phyloP scores from a whole-genome alignment of 2,888 invertebrate genomes.

The Teleiodes luculella region DNA sequence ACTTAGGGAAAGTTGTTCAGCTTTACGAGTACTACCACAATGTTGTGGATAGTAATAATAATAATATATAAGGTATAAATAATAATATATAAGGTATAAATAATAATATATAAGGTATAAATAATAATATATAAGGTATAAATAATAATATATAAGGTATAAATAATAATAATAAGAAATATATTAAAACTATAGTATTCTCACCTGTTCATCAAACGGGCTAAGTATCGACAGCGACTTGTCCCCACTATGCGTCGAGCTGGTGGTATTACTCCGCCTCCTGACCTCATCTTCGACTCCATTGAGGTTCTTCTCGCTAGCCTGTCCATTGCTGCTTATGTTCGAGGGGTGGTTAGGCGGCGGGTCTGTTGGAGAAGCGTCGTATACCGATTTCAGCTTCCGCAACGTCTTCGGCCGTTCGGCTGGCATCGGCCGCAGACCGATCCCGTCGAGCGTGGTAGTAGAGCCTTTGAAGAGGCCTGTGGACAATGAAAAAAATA shows the following conservation, averaged over 20 bases:
- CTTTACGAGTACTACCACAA: too few species aligned
- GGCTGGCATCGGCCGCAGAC: slow-evolving; percentile 79
- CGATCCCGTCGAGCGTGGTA: slow-evolving; percentile 81
- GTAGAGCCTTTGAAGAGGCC: slow-evolving; percentile 91
- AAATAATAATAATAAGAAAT: too few species aligned
- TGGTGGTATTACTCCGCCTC: slow-evolving; percentile 63
- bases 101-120: too few species aligned
- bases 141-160: too few species aligned
- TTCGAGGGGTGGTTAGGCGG: slow-evolving; percentile 41
- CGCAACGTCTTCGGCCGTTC: slow-evolving; percentile 87
- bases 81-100: too few species aligned
- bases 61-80: too few species aligned
- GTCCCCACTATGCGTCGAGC: slow-evolving; percentile 66
- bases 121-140: too few species aligned
- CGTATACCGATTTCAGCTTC: slow-evolving; percentile 86
- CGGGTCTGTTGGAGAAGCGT: slow-evolving; percentile 68
- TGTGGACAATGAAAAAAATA: slow-evolving; percentile 55
- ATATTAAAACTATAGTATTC: slow-evolving; percentile 12
- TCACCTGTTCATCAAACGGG: slow-evolving; percentile 89
- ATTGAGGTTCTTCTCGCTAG: slow-evolving; percentile 52
- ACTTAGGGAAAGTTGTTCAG: too few species aligned
- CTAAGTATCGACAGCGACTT: slow-evolving; percentile 82
- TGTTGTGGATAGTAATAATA: too few species aligned
- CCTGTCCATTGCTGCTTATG: slow-evolving; percentile 67
- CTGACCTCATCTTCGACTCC: slow-evolving; percentile 75